A percentile compares a stretch with the other conserved stretches of the same genome.
phyloP scores from a whole-genome alignment of 35 echinoderm and acorn worm species.

The Apostichopus parvimensis region DNA sequence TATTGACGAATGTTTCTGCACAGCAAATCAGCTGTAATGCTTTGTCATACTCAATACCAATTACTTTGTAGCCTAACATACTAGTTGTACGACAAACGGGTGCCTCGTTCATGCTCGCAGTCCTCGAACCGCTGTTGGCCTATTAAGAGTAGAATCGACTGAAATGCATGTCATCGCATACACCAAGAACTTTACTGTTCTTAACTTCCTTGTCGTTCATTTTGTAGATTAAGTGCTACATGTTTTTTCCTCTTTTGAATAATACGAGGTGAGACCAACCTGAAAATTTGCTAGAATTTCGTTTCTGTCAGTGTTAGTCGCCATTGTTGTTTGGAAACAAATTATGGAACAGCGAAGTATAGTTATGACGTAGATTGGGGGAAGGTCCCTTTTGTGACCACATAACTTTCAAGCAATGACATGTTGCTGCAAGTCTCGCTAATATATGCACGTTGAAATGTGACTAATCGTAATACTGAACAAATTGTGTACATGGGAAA shows the following conservation, averaged over 20 bases:
- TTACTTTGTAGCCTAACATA: slow-evolving; percentile 2
- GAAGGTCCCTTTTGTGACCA: neutral
- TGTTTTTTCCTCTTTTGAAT: too few relatives aligned
- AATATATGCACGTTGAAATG: neutral
- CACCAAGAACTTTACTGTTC: neutral
- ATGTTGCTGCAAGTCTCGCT: slow-evolving; percentile 3
- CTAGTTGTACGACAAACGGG: neutral
- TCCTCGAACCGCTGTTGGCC: neutral
- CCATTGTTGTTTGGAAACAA: slow-evolving; percentile 86
- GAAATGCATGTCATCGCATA: neutral
- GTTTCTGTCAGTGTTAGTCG: slow-evolving; percentile 98
- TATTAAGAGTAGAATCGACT: neutral
- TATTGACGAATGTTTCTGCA: neutral
- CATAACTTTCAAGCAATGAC: slow-evolving; percentile 57
- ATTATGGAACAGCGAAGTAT: slow-evolving; percentile 1
- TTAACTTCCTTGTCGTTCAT: neutral
- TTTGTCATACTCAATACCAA: neutral
- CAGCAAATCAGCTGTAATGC: neutral
- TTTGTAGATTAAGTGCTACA: neutral
- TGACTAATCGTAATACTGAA: neutral
- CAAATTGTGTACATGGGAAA: neutral
- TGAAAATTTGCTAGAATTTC: slow-evolving; percentile 98
- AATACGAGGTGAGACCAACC: slow-evolving; percentile 40
- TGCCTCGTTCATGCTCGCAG: neutral
- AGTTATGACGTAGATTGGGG: neutral